Conservation (phyloP, 1,140 invertebrate species). For the Venturia canescens region DNA sequence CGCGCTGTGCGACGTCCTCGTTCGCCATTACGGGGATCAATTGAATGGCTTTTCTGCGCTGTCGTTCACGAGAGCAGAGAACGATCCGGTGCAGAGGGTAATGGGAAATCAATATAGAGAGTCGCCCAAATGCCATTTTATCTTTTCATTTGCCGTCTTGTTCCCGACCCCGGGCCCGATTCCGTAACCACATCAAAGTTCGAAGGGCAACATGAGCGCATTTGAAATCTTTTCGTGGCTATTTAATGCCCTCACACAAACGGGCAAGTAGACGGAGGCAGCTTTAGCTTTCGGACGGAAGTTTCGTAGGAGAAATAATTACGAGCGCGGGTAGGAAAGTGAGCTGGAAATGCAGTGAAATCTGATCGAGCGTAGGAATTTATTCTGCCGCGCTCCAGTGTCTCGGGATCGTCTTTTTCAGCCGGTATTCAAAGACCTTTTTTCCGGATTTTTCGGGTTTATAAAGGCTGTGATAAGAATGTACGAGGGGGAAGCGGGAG, state of each 20-base stretch:
- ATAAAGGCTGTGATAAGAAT: too few relatives aligned
- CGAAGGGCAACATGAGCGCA: slow-evolving; percentile 49
- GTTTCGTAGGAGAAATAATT: too few relatives aligned
- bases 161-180: slow-evolving; percentile 53
- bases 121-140: slow-evolving; percentile 36
- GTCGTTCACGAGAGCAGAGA: not conserved
- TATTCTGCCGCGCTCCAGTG: too few relatives aligned
- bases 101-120: slow-evolving; percentile 66
- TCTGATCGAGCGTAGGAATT: too few relatives aligned
- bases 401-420: too few relatives aligned
- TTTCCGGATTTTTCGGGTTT: too few relatives aligned
- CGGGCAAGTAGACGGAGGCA: too few relatives aligned
- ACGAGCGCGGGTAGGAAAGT: too few relatives aligned
- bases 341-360: too few relatives aligned
- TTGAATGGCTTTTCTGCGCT: slow-evolving; percentile 55
- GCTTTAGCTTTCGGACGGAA: too few relatives aligned
- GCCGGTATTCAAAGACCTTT: too few relatives aligned
- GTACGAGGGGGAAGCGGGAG: too few relatives aligned
- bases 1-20: not conserved
- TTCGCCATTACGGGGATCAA: slow-evolving; percentile 54
- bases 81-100: slow-evolving; percentile 45
- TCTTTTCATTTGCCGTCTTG: slow-evolving; percentile 51
- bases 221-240: not conserved
- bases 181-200: slow-evolving; percentile 50
- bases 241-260: not conserved